Percentiles rank a stretch among this genome's conserved stretches.
phyloP scores from a whole-genome alignment of 2,888 invertebrate species.

The Papilio elwesi region DNA sequence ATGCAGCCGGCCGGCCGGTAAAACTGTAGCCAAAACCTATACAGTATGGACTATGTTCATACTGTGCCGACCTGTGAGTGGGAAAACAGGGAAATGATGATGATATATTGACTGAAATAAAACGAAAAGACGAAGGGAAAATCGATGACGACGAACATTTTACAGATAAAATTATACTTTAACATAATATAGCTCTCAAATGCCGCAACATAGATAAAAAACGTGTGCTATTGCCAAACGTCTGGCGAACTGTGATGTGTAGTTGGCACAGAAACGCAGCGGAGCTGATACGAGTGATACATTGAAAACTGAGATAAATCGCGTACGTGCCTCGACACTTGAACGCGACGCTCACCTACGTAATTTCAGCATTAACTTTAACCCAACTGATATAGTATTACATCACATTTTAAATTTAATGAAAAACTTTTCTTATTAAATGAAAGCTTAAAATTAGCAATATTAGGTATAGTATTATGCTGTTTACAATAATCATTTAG shows the following conservation, averaged over 20 bases:
- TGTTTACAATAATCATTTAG: too few species aligned
- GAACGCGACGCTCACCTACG: neutral
- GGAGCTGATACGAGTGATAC: slow-evolving; percentile 32
- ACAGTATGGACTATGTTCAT: too few species aligned
- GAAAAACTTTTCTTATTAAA: neutral
- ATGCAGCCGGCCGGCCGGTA: too few species aligned
- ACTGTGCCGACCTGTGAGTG: too few species aligned
- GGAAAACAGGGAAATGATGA: too few species aligned
- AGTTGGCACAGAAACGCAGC: slow-evolving; percentile 30
- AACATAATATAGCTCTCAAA: neutral
- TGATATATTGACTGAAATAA: neutral
- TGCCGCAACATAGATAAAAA: slow-evolving; percentile 31
- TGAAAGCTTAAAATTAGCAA: too few species aligned
- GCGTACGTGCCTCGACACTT: slow-evolving; percentile 23
- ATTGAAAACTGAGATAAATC: slow-evolving; percentile 35
- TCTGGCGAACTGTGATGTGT: slow-evolving; percentile 21
- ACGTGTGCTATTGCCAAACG: slow-evolving; percentile 28
- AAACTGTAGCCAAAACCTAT: too few species aligned
- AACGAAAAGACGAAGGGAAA: neutral
- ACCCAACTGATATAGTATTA: neutral
- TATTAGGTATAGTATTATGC: too few species aligned
- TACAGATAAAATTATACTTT: neutral
- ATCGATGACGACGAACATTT: neutral
- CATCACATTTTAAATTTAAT: neutral
- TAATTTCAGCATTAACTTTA: neutral